These are phyloP conservation scores for Theonella swinhoei DNA, from an alignment of 37 sponge, comb jelly and placozoan genomes.

Conservation along the genomic window DNA sequence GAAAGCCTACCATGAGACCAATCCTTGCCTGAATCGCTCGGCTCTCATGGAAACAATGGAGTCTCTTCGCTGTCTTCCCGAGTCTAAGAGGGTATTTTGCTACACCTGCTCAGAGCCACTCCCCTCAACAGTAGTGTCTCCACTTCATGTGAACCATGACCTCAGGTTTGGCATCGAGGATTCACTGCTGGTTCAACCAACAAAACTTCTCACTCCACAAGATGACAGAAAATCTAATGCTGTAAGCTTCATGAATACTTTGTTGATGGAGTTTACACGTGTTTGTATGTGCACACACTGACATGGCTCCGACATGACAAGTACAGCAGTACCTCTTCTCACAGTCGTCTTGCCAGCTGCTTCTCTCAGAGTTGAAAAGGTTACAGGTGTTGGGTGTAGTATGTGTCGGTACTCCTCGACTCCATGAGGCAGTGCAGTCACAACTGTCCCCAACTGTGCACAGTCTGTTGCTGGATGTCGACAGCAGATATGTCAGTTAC, in stretches of 20 bases:
- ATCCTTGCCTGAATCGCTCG: conserved; percentile 13
- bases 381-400: conserved; percentile 58
- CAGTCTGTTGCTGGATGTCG: conserved; percentile 86
- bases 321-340: conserved; percentile 87
- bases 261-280: too few relatives aligned
- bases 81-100: not conserved
- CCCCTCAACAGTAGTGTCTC: conserved; percentile 1
- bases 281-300: too few relatives aligned
- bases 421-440: conserved; percentile 63
- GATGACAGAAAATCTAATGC: conserved; percentile 64
- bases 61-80: not conserved
- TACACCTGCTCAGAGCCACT: conserved; percentile 24
- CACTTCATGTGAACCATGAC: conserved; percentile 30
- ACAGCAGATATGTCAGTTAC: conserved; percentile 89
- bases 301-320: too few relatives aligned
- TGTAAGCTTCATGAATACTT: conserved; percentile 60
- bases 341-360: conserved; percentile 32
- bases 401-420: conserved; percentile 87
- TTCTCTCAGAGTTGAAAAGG: conserved; percentile 54
- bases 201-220: conserved; percentile 43
- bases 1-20: conserved; percentile 30
- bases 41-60: not conserved
- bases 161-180: conserved; percentile 12
- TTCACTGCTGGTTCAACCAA: conserved; percentile 28
- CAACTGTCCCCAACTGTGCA: not conserved